These are phyloP conservation scores for Alethe diademata DNA, from an alignment of 2,113 vertebrate species.

Conservation along the genomic window DNA sequence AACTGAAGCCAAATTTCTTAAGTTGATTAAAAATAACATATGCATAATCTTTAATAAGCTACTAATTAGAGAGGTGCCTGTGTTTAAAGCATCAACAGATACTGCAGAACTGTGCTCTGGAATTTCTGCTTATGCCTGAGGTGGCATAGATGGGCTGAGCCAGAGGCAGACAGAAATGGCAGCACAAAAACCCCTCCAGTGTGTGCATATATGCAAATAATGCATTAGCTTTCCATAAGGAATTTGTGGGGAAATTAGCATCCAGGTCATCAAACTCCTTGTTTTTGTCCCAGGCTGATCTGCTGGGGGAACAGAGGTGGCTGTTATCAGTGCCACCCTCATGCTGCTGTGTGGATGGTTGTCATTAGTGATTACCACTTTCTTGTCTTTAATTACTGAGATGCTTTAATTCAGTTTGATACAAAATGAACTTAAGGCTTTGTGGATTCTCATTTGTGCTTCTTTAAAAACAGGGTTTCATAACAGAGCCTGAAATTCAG, in stretches of 20 bases:
- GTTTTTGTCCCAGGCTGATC: background rate
- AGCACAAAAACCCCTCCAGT: background rate
- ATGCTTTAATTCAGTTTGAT: slow-evolving; percentile 17
- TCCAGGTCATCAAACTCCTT: slow-evolving; percentile 8
- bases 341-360: background rate
- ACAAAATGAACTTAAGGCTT: background rate
- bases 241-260: slow-evolving; percentile 12
- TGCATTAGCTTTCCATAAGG: background rate
- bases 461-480: background rate
- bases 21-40: background rate
- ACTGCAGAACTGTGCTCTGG: background rate
- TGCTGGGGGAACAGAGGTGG: background rate
- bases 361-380: slow-evolving; percentile 29
- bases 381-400: slow-evolving; percentile 26
- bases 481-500: background rate
- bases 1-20: background rate
- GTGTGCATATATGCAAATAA: slow-evolving; percentile 14
- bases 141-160: background rate
- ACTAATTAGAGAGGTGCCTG: background rate
- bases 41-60: background rate
- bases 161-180: background rate
- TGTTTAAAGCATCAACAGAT: background rate
- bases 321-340: background rate
- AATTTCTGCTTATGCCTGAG: background rate
- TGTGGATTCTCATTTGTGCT: background rate